Percentiles rank a stretch among this genome's conserved stretches.
phyloP scores from a whole-genome alignment of 2,113 vertebrate genomes.

The Plectropomus leopardus region DNA sequence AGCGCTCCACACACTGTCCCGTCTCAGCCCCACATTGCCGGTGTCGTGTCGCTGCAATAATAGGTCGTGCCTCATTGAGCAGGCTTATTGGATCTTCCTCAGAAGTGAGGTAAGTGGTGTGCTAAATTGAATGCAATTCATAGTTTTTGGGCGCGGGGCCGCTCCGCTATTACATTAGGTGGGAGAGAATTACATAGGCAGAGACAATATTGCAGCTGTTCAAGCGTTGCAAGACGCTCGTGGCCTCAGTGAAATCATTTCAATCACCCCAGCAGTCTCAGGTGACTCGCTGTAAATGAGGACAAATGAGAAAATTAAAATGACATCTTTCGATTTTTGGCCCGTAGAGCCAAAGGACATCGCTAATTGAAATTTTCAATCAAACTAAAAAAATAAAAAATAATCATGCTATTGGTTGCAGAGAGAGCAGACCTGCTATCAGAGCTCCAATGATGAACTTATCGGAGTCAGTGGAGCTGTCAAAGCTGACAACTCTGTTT shows the following conservation, averaged over 20 bases:
- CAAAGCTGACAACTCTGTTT: constrained; percentile 53
- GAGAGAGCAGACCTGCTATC: constrained; percentile 4
- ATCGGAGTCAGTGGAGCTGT: constrained; percentile 47
- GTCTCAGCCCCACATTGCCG: constrained; percentile 54
- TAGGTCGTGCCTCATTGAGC: constrained; percentile 80
- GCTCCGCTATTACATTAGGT: constrained; percentile 68
- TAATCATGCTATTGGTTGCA: neutral
- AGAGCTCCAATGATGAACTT: constrained; percentile 16
- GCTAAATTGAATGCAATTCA: constrained; percentile 78
- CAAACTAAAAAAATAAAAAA: constrained; percentile 23
- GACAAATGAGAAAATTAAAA: constrained; percentile 73
- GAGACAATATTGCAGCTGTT: constrained; percentile 70
- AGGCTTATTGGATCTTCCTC: constrained; percentile 82
- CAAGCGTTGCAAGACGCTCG: constrained; percentile 51
- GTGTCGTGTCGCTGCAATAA: constrained; percentile 74
- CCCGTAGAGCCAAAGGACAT: constrained; percentile 36
- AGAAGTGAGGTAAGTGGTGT: constrained; percentile 78
- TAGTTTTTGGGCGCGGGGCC: constrained; percentile 67
- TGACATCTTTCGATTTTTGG: constrained; percentile 57
- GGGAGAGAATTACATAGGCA: constrained; percentile 71
- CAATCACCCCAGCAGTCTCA: constrained; percentile 65
- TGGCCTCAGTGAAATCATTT: constrained; percentile 61
- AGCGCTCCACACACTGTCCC: constrained; percentile 30
- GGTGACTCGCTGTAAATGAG: constrained; percentile 67
- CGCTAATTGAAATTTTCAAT: constrained; percentile 73